Evolutionary conservation across 2,113 vertebrate species (phyloP).

Genomic region (Empidonax alnorum): DNA sequence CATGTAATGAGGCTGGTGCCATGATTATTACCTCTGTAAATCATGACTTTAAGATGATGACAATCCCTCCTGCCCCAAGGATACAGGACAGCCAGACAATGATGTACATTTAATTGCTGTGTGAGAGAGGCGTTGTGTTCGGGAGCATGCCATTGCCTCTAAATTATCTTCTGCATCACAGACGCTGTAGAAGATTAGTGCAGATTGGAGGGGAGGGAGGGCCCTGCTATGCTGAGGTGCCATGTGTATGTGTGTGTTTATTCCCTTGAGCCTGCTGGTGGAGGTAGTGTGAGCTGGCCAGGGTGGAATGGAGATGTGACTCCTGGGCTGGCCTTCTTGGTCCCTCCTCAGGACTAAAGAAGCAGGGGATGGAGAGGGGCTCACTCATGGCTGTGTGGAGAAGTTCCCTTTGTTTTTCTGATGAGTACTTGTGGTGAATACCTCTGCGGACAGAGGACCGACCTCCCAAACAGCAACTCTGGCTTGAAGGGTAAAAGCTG

Average conservation of each 20-base stretch:
- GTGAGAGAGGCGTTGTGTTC: background rate
- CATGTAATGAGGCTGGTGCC: conserved; percentile 57
- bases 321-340: background rate
- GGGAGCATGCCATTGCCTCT: background rate
- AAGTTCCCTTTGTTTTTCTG: background rate
- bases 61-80: conserved; percentile 52
- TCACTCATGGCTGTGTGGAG: background rate
- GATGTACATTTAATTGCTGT: conserved; percentile 59
- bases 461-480: background rate
- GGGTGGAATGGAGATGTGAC: background rate
- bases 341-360: background rate
- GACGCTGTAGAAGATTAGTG: background rate
- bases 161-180: conserved; percentile 36
- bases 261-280: background rate
- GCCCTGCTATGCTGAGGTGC: background rate
- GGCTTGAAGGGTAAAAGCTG: background rate
- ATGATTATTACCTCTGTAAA: conserved; percentile 72
- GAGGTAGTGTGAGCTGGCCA: background rate
- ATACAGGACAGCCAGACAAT: conserved; percentile 27
- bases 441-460: background rate
- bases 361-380: background rate
- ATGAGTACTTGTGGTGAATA: background rate
- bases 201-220: conserved; percentile 1
- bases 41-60: conserved; percentile 60
- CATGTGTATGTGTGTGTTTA: background rate